phyloP scores from a whole-genome alignment of 2,113 vertebrate species.

The Rostratula benghalensis region DNA sequence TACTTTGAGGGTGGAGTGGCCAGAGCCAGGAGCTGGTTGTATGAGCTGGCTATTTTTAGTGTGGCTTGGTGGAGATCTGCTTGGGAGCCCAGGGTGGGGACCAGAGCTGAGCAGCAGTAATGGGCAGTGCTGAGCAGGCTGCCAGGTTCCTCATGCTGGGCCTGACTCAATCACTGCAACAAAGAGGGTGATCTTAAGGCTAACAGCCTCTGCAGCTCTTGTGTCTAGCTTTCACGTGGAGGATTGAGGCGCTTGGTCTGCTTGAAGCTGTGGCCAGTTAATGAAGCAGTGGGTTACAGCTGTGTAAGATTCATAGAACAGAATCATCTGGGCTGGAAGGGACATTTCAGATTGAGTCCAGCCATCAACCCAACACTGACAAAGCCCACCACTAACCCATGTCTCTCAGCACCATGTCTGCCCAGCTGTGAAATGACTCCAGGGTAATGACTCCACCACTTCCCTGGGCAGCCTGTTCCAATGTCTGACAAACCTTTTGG shows the following conservation, averaged over 20 bases:
- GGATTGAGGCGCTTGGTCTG: background rate
- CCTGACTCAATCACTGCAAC: background rate
- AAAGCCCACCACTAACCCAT: too few relatives aligned
- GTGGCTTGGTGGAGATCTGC: constrained; percentile 16
- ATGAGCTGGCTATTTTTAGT: constrained; percentile 52
- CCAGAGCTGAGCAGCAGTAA: background rate
- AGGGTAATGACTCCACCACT: too few relatives aligned
- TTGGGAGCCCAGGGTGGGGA: constrained; percentile 35
- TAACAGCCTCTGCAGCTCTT: background rate
- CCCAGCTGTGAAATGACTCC: too few relatives aligned
- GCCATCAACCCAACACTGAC: too few relatives aligned
- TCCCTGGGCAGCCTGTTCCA: too few relatives aligned
- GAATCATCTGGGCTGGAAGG: too few relatives aligned
- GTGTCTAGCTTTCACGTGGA: background rate
- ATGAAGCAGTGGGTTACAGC: background rate
- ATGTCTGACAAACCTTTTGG: too few relatives aligned
- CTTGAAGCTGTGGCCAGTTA: background rate
- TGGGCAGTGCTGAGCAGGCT: constrained; percentile 22
- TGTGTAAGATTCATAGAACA: background rate
- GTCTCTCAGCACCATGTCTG: too few relatives aligned
- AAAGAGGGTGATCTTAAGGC: background rate
- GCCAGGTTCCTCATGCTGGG: background rate
- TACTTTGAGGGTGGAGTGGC: constrained; percentile 37
- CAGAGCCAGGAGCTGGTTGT: constrained; percentile 35
- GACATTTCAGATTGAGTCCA: too few relatives aligned